These are phyloP conservation scores for Amiota communis DNA, from an alignment of 2,888 invertebrate species.

Conservation along the genomic window DNA sequence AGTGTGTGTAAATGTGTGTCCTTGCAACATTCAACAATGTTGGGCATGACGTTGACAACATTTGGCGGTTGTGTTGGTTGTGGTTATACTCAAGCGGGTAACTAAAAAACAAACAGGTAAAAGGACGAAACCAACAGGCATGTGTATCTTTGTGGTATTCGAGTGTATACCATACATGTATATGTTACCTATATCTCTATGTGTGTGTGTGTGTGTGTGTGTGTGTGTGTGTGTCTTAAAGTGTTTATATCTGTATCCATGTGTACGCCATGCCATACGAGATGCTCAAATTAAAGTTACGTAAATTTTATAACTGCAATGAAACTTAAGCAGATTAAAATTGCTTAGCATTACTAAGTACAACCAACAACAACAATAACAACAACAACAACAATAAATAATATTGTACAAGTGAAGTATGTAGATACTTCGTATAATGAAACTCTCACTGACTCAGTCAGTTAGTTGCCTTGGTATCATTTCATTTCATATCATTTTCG, in stretches of 20 bases:
- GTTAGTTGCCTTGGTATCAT: too few species aligned
- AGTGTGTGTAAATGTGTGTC: slow-evolving; percentile 23
- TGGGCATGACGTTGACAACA: neutral
- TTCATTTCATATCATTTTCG: too few species aligned
- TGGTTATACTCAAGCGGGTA: slow-evolving; percentile 56
- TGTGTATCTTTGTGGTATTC: neutral
- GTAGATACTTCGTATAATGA: too few species aligned
- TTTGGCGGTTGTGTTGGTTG: slow-evolving; percentile 34
- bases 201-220: slow-evolving; percentile 21
- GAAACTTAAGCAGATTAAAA: slow-evolving; percentile 61
- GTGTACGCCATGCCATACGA: slow-evolving; percentile 18
- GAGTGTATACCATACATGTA: slow-evolving; percentile 58
- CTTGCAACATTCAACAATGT: slow-evolving; percentile 52
- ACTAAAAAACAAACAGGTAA: slow-evolving; percentile 45
- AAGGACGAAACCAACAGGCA: slow-evolving; percentile 30
- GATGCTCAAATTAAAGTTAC: slow-evolving; percentile 50
- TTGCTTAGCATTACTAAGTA: slow-evolving; percentile 38
- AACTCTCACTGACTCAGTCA: too few species aligned
- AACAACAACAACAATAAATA: too few species aligned
- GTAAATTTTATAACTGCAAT: slow-evolving; percentile 53
- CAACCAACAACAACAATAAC: too few species aligned
- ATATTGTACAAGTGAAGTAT: too few species aligned
- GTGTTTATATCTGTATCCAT: neutral
- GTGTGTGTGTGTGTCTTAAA: slow-evolving; percentile 4
- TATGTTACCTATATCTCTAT: slow-evolving; percentile 40